A percentile compares a stretch with the other conserved stretches of the same genome.
These are phyloP conservation scores for Cisticola juncidis DNA, from an alignment of 2,113 vertebrate genomes.

Conservation along the genomic window DNA sequence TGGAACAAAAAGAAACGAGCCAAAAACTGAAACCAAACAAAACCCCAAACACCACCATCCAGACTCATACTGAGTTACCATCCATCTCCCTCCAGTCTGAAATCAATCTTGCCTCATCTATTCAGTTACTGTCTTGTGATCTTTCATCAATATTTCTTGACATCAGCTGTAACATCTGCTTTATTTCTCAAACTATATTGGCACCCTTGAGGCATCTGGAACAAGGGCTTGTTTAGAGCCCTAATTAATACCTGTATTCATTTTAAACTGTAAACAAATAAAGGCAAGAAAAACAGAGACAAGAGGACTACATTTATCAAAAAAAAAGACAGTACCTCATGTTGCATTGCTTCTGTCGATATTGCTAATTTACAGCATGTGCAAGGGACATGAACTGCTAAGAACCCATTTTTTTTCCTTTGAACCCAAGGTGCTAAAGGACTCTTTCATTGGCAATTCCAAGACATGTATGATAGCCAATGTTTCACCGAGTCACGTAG, in stretches of 20 bases:
- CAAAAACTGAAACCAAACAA: background rate
- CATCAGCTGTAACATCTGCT: background rate
- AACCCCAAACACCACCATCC: background rate
- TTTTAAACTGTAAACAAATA: background rate
- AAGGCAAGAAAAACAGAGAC: background rate
- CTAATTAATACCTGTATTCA: background rate
- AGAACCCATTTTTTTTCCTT: background rate
- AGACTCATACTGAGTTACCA: background rate
- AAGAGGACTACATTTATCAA: background rate
- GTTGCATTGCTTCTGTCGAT: background rate
- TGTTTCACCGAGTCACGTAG: constrained; percentile 84
- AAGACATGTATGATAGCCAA: constrained; percentile 95
- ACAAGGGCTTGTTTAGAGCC: background rate
- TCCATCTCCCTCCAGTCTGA: background rate
- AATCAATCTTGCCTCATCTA: background rate
- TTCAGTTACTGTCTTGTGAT: background rate
- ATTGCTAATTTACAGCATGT: background rate
- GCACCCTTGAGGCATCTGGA: background rate
- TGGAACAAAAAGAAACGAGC: background rate
- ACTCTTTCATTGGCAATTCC: constrained; percentile 91
- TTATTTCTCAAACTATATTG: background rate
- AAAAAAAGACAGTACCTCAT: background rate
- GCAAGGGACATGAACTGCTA: background rate
- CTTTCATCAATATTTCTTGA: background rate
- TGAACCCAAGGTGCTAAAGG: constrained; percentile 83